Conservation (phyloP, 2,797 vertebrate genomes). For the Numenius phaeopus region DNA sequence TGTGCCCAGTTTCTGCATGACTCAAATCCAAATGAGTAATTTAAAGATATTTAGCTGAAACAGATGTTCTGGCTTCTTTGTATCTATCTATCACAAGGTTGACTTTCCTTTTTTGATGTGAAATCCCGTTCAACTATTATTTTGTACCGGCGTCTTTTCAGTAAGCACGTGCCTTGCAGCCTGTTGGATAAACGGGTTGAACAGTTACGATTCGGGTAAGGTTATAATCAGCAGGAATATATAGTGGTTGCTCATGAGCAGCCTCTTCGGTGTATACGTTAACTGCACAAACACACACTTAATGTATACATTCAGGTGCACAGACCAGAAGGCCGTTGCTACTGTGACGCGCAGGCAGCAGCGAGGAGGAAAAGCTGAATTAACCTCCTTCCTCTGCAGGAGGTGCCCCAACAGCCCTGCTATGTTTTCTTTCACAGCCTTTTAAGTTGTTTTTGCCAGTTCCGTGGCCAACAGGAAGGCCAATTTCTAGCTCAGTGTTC, state of each 20-base stretch:
- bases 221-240: neutral
- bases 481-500: neutral
- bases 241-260: neutral
- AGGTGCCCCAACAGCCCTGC: neutral
- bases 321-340: neutral
- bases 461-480: neutral
- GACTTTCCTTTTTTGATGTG: neutral
- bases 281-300: neutral
- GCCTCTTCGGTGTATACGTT: accelerated
- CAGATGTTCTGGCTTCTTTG: neutral
- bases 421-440: neutral
- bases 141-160: neutral
- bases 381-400: neutral
- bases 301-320: too few species aligned
- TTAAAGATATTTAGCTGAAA: neutral
- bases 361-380: neutral
- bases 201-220: neutral
- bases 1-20: neutral
- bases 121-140: accelerated
- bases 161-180: neutral
- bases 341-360: neutral
- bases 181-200: neutral
- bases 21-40: neutral
- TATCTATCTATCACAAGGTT: neutral
- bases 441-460: neutral